These are phyloP conservation scores for Melanotus villosus DNA, from an alignment of 2,888 invertebrate species.

Conservation along the genomic window DNA sequence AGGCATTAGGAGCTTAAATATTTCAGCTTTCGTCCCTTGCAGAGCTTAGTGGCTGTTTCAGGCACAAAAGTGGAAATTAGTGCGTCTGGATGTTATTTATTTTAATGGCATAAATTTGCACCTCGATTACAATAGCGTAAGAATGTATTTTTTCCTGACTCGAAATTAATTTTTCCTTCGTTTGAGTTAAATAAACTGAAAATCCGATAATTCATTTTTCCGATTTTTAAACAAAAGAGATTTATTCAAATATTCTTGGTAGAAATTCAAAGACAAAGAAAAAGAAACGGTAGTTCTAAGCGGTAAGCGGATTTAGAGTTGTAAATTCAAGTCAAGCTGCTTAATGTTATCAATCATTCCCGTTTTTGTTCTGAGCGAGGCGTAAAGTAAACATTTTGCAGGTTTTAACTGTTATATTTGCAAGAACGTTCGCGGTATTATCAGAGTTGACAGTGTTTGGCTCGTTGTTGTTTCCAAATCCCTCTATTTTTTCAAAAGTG, in stretches of 20 bases:
- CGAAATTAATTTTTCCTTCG: no score
- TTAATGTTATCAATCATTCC: constrained; percentile 57
- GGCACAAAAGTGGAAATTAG: neutral
- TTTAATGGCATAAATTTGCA: neutral
- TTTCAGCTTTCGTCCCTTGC: neutral
- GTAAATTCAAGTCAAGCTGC: constrained; percentile 60
- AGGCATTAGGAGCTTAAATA: neutral
- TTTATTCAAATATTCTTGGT: constrained; percentile 34
- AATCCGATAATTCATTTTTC: no score
- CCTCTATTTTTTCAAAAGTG: constrained; percentile 9
- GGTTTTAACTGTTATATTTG: constrained; percentile 40
- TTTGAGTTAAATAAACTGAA: no score
- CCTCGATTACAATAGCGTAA: neutral
- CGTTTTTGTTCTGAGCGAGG: constrained; percentile 37
- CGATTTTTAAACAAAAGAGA: constrained; percentile 3
- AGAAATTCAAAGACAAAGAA: constrained; percentile 28
- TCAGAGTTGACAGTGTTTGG: constrained; percentile 14
- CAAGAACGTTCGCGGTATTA: constrained; percentile 29
- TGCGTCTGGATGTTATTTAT: neutral
- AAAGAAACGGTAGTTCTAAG: constrained; percentile 39
- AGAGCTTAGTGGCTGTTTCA: neutral
- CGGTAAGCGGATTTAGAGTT: constrained; percentile 56
- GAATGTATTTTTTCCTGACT: no score
- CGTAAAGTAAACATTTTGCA: constrained; percentile 43
- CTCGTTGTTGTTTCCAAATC: constrained; percentile 10